These are phyloP conservation scores for Mimas tiliae DNA, from an alignment of 2,888 invertebrate species.

Conservation along the genomic window DNA sequence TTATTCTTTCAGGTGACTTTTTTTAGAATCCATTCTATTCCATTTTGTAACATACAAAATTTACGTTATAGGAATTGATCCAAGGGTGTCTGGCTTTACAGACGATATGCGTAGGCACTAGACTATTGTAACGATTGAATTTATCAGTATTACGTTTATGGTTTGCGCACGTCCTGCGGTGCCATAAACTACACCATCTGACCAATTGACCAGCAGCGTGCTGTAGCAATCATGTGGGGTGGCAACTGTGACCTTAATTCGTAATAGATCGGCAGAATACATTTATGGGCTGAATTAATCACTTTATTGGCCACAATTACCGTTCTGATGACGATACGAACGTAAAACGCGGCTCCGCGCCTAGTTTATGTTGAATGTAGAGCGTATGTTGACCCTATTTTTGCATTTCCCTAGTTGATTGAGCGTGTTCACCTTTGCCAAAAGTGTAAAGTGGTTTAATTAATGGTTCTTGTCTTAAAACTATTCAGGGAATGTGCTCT, in stretches of 20 bases:
- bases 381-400: slow-evolving; percentile 62
- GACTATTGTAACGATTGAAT: background rate
- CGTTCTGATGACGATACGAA: slow-evolving; percentile 58
- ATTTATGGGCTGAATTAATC: slow-evolving; percentile 76
- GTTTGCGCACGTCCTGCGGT: slow-evolving; percentile 7
- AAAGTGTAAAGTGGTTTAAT: background rate
- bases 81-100: background rate
- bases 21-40: too few species aligned
- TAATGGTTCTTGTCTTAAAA: slow-evolving; percentile 8
- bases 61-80: background rate
- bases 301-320: slow-evolving; percentile 76
- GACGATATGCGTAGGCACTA: too few species aligned
- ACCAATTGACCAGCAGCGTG: slow-evolving; percentile 50
- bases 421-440: slow-evolving; percentile 8
- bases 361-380: slow-evolving; percentile 49
- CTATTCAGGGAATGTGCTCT: background rate
- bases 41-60: too few species aligned
- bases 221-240: slow-evolving; percentile 56
- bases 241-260: slow-evolving; percentile 71
- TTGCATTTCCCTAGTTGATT: background rate
- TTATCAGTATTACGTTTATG: background rate
- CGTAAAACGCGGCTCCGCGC: slow-evolving; percentile 52
- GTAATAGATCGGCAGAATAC: slow-evolving; percentile 72
- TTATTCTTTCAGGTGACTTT: too few species aligned
- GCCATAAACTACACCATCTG: slow-evolving; percentile 59